Percentiles rank a stretch among this genome's conserved stretches.
phyloP scores from a whole-genome alignment of 2,888 invertebrate genomes.

The Brachypalpus laphriformis region DNA sequence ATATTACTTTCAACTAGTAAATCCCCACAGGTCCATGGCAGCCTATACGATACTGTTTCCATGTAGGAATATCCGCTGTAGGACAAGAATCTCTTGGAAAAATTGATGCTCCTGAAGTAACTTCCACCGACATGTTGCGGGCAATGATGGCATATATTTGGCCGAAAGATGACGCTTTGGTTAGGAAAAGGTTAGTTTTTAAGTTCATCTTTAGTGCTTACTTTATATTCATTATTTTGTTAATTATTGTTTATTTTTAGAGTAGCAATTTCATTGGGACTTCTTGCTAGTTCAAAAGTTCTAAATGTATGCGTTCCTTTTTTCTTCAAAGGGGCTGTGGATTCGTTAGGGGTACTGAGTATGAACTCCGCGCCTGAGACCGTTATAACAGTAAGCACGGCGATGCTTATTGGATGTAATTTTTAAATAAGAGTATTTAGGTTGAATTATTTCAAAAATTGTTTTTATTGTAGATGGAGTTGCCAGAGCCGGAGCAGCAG shows the following conservation, averaged over 20 bases:
- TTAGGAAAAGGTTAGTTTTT: constrained; percentile 78
- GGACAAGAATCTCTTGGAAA: constrained; percentile 85
- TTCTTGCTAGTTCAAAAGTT: constrained; percentile 92
- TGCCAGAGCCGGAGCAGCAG: constrained; percentile 94
- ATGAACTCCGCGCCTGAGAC: constrained; percentile 92
- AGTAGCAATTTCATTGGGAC: constrained; percentile 92
- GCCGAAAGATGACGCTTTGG: constrained; percentile 89
- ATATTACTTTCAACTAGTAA: constrained; percentile 82
- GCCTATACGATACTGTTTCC: constrained; percentile 91
- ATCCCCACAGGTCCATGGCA: constrained; percentile 81
- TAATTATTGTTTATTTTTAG: constrained; percentile 86
- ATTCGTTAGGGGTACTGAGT: constrained; percentile 90
- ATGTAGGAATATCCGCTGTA: constrained; percentile 90
- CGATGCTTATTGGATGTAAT: constrained; percentile 94
- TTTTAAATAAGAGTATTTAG: neutral
- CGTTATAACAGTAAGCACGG: constrained; percentile 89
- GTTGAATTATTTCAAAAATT: neutral
- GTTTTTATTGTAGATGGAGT: constrained; percentile 90
- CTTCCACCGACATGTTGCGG: constrained; percentile 90
- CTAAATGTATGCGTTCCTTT: constrained; percentile 97
- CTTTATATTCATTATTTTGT: constrained; percentile 54
- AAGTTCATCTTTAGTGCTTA: neutral
- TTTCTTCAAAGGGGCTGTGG: constrained; percentile 96
- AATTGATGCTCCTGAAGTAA: constrained; percentile 86
- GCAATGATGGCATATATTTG: constrained; percentile 97